These are phyloP conservation scores for Notocelia uddmanniana DNA, from an alignment of 2,888 invertebrate species.

Conservation along the genomic window DNA sequence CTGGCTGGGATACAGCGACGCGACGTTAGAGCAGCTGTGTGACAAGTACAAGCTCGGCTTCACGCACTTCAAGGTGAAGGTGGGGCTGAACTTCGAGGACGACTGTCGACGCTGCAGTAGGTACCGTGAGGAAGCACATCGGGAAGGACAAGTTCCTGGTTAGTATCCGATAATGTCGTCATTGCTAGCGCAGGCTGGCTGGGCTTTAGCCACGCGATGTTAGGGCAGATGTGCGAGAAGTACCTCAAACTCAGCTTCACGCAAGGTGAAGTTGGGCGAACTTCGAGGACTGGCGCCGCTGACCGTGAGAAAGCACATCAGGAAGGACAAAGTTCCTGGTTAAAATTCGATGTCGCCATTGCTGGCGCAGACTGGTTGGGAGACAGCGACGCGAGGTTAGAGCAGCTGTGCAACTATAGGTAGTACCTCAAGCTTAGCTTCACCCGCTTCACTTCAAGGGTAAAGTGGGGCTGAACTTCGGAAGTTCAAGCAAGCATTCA, in stretches of 20 bases:
- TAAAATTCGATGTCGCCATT: constrained; percentile 50
- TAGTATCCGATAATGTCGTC: constrained; percentile 55
- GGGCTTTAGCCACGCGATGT: constrained; percentile 92
- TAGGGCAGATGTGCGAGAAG: constrained; percentile 89
- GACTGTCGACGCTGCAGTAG: constrained; percentile 91
- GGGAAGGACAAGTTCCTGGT: constrained; percentile 91
- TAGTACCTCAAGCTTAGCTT: constrained; percentile 92
- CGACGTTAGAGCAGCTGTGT: constrained; percentile 89
- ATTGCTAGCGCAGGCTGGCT: constrained; percentile 91
- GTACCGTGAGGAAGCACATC: constrained; percentile 90
- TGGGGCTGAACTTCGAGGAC: constrained; percentile 92
- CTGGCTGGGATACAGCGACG: constrained; percentile 95
- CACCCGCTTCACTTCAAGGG: constrained; percentile 94
- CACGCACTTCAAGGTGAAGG: constrained; percentile 95
- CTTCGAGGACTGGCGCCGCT: constrained; percentile 90
- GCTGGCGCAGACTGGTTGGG: constrained; percentile 91
- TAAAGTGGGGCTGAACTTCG: constrained; percentile 93
- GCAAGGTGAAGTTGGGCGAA: constrained; percentile 96
- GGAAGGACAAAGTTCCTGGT: constrained; percentile 91
- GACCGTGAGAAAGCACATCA: constrained; percentile 92
- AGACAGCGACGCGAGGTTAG: constrained; percentile 91
- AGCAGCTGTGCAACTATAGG: constrained; percentile 88
- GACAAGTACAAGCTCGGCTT: constrained; percentile 91
- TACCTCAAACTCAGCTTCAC: constrained; percentile 91
- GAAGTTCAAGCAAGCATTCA: constrained; percentile 91